Evolutionary conservation across 2,888 invertebrate species (phyloP), one percentile per base, ranked within the genome.

Genomic region (Aleiodes testaceus): DNA sequence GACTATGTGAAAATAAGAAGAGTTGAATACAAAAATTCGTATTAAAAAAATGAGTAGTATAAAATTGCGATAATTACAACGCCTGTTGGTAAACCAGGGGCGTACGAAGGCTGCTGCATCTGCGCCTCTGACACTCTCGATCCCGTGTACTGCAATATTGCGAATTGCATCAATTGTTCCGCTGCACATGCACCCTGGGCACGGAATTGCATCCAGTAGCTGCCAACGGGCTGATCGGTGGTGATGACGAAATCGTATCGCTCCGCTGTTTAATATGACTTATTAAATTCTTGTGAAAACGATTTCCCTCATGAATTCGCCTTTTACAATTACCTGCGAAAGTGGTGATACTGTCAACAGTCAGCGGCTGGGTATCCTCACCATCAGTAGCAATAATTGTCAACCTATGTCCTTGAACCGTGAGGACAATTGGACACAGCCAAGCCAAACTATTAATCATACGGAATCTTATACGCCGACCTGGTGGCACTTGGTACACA

Each of bases 171-270:
- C 0, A 85, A 78, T 14, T 79, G 50, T 16, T 75, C 75, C 3
- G 52, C 66, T 2, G 79, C 81, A 77, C 90, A 90, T 71, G 88
- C 88, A 47, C 89, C 87, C 12, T 89, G 92, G 88, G 45, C 89
- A 80, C 88, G 85, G 36, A 88, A 84, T 73, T 89, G 88, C 66
- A 91, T 88, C 90, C 90, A 90, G 79, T 90, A 90, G 16, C 88
- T 86, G 5, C 81, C 87, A 5, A 84, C 76, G 0, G 77, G 75
- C 74, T 89, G 87, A 73, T 88, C 85, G 0, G 90, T 88, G 30
- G 82, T 81, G 1, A 92, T 79, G 0, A 92, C 88, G 3, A 92
- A 90, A 77, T 92, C 92, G 85, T 90, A 90, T 36, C 92, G 88
- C 79, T 93, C 92, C 0, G 93, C 93, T 88, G 88, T 71, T 86